These are phyloP conservation scores for Neoseiulus cucumeris DNA, from an alignment of 1,140 invertebrate genomes.

Conservation along the genomic window DNA sequence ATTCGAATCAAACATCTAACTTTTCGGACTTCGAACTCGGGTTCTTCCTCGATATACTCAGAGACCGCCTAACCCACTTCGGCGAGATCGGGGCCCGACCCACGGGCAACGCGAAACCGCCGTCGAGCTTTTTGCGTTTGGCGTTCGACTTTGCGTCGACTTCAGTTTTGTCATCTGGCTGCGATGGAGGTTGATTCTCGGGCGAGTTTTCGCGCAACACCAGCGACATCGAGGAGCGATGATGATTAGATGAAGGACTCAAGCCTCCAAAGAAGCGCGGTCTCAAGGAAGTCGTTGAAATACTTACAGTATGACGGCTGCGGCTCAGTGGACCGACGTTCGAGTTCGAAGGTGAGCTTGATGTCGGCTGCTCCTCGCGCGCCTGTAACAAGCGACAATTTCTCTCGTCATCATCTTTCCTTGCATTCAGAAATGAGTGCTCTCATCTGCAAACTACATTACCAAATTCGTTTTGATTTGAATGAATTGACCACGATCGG, in stretches of 20 bases:
- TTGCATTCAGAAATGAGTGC: too few species aligned
- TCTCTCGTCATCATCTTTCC: too few species aligned
- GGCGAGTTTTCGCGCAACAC: not conserved
- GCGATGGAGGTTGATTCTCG: not conserved
- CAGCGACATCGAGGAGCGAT: constrained; percentile 8
- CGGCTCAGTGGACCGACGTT: not conserved
- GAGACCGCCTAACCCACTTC: not conserved
- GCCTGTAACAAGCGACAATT: too few species aligned
- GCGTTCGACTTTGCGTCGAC: not conserved
- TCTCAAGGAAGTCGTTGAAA: constrained; percentile 3
- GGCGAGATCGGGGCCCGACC: not conserved
- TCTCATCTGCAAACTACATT: too few species aligned
- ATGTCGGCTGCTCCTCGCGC: too few species aligned
- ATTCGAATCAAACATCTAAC: not conserved
- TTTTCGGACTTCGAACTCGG: not conserved
- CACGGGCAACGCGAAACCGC: not conserved
- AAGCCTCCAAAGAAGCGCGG: not conserved
- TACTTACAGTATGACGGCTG: constrained; percentile 3
- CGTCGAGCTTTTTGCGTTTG: not conserved
- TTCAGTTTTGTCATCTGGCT: not conserved
- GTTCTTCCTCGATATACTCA: not conserved
- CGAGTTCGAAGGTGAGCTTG: too few species aligned
- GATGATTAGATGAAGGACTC: not conserved
- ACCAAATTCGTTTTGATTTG: too few species aligned
- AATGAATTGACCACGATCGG: too few species aligned